These are phyloP conservation scores for Sander lucioperca DNA, from an alignment of 2,113 vertebrate species.

Conservation along the genomic window DNA sequence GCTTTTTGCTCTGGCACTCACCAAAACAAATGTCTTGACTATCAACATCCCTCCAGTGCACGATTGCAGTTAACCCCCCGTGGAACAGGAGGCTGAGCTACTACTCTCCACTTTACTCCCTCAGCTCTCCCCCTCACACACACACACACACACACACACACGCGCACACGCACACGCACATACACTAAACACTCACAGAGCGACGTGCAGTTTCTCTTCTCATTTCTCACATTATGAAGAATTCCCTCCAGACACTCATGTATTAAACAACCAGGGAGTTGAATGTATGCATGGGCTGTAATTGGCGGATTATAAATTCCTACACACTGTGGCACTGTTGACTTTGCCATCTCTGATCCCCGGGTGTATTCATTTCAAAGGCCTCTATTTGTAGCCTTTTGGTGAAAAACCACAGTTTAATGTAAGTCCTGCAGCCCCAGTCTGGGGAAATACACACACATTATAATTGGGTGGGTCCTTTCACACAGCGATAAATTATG, in stretches of 20 bases:
- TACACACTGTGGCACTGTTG: slow-evolving; percentile 73
- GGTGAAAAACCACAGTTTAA: slow-evolving; percentile 63
- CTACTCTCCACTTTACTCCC: slow-evolving; percentile 19
- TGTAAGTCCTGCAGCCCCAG: slow-evolving; percentile 65
- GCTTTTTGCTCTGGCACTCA: slow-evolving; percentile 24
- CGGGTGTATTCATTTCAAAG: slow-evolving; percentile 76
- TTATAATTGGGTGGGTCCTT: slow-evolving; percentile 77
- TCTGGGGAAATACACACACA: slow-evolving; percentile 45
- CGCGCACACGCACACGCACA: slow-evolving; percentile 33
- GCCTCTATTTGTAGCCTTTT: slow-evolving; percentile 62
- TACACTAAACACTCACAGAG: slow-evolving; percentile 16
- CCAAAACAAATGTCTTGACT: slow-evolving; percentile 57
- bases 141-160: slow-evolving; percentile 36
- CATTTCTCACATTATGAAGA: slow-evolving; percentile 52
- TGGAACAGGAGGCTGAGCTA: slow-evolving; percentile 29
- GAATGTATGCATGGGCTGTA: slow-evolving; percentile 69
- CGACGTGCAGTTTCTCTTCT: slow-evolving; percentile 9
- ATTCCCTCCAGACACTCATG: slow-evolving; percentile 70
- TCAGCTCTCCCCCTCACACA: neutral
- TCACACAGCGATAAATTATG: slow-evolving; percentile 71
- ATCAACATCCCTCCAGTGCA: slow-evolving; percentile 30
- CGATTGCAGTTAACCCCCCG: slow-evolving; percentile 31
- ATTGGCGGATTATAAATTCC: slow-evolving; percentile 80
- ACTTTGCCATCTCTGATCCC: slow-evolving; percentile 71
- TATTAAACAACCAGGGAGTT: slow-evolving; percentile 62